phyloP scores from a whole-genome alignment of 2,797 vertebrate genomes.

The Sebastes kiyomatsui region DNA sequence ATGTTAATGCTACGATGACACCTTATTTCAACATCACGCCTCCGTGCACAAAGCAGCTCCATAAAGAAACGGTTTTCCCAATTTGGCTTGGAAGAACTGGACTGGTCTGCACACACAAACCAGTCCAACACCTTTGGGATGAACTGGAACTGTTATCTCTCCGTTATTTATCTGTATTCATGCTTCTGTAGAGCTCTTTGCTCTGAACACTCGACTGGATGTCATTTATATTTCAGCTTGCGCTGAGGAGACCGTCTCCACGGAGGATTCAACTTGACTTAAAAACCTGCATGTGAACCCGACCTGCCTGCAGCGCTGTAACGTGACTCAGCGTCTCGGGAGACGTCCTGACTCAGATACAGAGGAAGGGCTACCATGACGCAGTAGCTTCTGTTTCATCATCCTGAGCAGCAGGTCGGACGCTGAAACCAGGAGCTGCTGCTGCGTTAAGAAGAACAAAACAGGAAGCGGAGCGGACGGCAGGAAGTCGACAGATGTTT shows the following conservation, averaged over 20 bases:
- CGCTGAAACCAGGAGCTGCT: constrained; percentile 10
- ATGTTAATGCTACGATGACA: no score
- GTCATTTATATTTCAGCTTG: constrained; percentile 12
- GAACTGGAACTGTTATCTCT: not conserved
- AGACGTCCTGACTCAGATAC: not conserved
- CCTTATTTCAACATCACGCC: no score
- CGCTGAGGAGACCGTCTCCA: not conserved
- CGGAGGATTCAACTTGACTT: not conserved
- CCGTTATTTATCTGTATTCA: not conserved
- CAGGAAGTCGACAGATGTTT: not conserved
- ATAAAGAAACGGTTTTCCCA: no score
- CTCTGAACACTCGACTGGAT: not conserved
- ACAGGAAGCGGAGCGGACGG: constrained; percentile 2
- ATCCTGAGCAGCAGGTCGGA: constrained; percentile 13
- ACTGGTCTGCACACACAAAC: not conserved
- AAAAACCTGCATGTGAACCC: constrained; percentile 12
- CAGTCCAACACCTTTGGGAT: not conserved
- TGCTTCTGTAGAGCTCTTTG: not conserved
- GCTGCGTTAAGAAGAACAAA: constrained; percentile 16
- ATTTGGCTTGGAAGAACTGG: no score
- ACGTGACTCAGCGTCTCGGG: not conserved
- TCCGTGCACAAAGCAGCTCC: no score
- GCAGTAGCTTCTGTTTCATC: not conserved
- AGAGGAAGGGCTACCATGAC: not conserved
- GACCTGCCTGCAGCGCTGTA: not conserved